Evolutionary conservation across 1,140 invertebrate genomes (phyloP), one percentile per base, ranked within the genome.

Genomic region (Phortica variegata): DNA sequence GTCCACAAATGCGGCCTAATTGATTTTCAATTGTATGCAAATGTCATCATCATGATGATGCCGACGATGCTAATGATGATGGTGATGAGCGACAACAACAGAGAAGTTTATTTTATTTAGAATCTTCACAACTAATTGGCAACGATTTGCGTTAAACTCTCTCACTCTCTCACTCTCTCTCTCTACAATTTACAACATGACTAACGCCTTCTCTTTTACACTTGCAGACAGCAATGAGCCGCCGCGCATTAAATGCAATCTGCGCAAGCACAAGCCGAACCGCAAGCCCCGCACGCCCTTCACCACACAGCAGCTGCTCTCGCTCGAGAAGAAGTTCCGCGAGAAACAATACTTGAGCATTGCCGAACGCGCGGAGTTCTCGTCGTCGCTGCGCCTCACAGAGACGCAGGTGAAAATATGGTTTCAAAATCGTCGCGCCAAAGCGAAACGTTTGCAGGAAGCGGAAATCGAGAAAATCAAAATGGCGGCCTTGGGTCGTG

Each of bases 381-480:
- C 92, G 2, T 89, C 88, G 2, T 94, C 91, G 0, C 79, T 98
- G 19, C 87, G 93, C 58, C 82, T 98, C 1, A 97, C 95, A 5
- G 96, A 98, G 79, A 98, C 95, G 6, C 91, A 93, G 83, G 90
- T 94, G 43, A 97, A 96, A 83, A 97, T 96, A 61, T 97, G 94
- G 94, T 97, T 97, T 77, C 94, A 97, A 85, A 97, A 97, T 77
- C 83, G 94, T 6, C 80, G 94, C 33, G 94, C 94, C 41, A 97
- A 97, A 78, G 90, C 91, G 57, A 97, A 97, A 75, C 83, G 94
- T 17, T 81, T 97, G 7, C 93, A 96, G 74, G 93, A 97, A 77
- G 93, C 93, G 21, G 93, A 96, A 82, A 85, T 94, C 58, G 91
- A 93, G 77, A 92, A 91, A 77, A 77, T 91, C 54, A 87, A 89